Evolutionary conservation across 2,888 invertebrate genomes (phyloP), one percentile per base, ranked within the genome.

Genomic region (Ctena decussata): DNA sequence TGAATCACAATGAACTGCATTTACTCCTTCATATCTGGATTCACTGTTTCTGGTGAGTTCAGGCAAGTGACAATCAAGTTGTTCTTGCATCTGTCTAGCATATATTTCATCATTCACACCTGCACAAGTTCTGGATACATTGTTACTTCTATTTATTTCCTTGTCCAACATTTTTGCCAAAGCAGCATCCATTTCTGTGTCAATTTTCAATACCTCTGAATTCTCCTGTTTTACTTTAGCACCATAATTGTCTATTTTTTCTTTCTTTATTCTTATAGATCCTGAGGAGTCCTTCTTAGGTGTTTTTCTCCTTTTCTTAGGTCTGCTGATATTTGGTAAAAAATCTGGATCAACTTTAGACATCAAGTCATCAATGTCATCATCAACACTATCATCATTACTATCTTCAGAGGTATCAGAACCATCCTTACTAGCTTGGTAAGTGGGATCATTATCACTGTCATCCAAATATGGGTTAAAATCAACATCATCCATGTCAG

Each of bases 41-140:
- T 37, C 41, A 18, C 1, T 3, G 21, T 39, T 27, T 24, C 0
- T 15, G 15, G 21, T 37, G 11, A 6, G 11, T 24, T 3, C 18
- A 37, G 30, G 30, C 32, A 30, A 30, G n/a, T 83, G 76, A 53
- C 60, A 78, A 44, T 83, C 72, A 27, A 77, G 57, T 37, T 70
- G 57, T 44, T 65, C 85, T n/a, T 88, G 85, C 5, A 88, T 35
- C 69, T 82, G 69, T 53, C 78, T 80, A 18, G 85, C 84, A 76
- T 80, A 79, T 39, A 82, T 75, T 60, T 39, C 86, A 89, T 86
- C 86, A 79, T 83, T 77, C 8, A 11, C 8, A 27, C 30, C 32
- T 60, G 27, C 8, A 60, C 30, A 11, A 30, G 5, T 60, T 24
- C 5, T 18, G 6, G 60, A 60, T 12, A 5, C 21, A 8, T 8